Percentiles rank a stretch among this genome's conserved stretches.
These are phyloP conservation scores for Crotophaga sulcirostris DNA, from an alignment of 2,113 vertebrate genomes.

Conservation along the genomic window DNA sequence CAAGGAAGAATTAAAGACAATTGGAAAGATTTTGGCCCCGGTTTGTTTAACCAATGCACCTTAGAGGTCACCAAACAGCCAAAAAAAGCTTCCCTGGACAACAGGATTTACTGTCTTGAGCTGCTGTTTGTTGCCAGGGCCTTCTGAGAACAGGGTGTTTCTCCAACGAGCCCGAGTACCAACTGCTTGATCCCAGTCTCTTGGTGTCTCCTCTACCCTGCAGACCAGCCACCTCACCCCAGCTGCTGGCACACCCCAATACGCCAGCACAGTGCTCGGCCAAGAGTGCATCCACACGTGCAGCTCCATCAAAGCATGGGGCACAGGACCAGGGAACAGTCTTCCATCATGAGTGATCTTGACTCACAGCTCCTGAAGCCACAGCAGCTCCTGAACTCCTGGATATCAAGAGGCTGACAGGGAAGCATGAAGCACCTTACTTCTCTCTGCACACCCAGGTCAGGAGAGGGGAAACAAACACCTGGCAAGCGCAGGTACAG, in stretches of 20 bases:
- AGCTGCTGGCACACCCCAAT: background rate
- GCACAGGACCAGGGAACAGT: background rate
- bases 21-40: background rate
- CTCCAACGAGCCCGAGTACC: background rate
- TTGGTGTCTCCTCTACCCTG: background rate
- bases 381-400: accelerated
- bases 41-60: conserved; percentile 8
- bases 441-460: background rate
- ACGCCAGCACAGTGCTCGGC: accelerated
- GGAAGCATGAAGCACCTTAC: background rate
- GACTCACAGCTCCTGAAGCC: background rate
- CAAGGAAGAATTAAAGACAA: conserved; percentile 28
- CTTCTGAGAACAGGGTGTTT: background rate
- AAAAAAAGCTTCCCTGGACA: background rate
- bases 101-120: background rate
- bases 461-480: background rate
- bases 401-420: background rate
- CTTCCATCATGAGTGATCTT: accelerated
- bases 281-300: accelerated
- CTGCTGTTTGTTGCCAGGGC: background rate
- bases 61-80: no score
- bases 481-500: conserved; percentile 8
- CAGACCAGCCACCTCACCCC: background rate
- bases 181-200: accelerated
- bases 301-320: no score